A percentile compares a stretch with the other conserved stretches of the same genome.
phyloP scores from a whole-genome alignment of 2,797 vertebrate species.

The Tadarida brasiliensis region DNA sequence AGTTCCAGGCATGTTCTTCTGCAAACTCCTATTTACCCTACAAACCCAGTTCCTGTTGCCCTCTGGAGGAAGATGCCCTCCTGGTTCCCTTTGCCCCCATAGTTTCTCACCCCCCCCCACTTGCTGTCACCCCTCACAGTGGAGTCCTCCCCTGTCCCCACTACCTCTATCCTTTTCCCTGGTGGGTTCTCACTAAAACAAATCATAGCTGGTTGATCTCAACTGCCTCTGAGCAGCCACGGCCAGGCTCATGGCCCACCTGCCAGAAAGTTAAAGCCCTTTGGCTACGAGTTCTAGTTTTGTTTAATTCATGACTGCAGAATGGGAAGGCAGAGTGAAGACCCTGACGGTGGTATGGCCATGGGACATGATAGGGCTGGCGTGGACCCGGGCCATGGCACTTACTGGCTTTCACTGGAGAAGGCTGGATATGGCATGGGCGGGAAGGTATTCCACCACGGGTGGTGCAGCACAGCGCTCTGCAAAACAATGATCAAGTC shows the following conservation, averaged over 20 bases:
- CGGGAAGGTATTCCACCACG: conserved; percentile 84
- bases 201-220: not conserved
- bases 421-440: conserved; percentile 80
- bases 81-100: not conserved
- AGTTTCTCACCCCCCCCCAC: not conserved
- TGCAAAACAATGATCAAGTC: conserved; percentile 78
- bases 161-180: not conserved
- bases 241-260: not conserved
- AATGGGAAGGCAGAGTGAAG: not conserved
- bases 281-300: accelerated
- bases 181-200: not conserved
- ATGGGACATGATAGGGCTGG: accelerated
- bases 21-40: not conserved
- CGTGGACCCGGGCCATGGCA: not conserved
- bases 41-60: not conserved
- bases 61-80: not conserved
- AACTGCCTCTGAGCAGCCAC: not conserved
- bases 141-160: not conserved
- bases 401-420: conserved; percentile 88
- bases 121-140: no score
- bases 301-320: not conserved
- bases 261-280: not conserved
- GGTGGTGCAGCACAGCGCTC: conserved; percentile 83
- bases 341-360: accelerated
- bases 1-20: not conserved